These are phyloP conservation scores for Rhinogobius similis DNA, from an alignment of 2,113 vertebrate species.

Conservation along the genomic window DNA sequence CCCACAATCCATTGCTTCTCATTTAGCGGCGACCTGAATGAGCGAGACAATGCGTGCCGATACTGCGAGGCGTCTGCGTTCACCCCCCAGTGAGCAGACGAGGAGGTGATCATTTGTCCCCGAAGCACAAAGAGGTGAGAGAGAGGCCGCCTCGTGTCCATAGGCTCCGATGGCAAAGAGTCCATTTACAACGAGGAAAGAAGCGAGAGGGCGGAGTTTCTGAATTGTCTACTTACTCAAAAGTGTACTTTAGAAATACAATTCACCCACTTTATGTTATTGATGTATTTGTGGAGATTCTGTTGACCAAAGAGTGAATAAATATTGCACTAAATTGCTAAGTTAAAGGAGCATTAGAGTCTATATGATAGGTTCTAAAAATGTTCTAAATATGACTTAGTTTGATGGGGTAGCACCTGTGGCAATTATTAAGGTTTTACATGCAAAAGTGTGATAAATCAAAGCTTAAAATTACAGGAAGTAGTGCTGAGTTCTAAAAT, in stretches of 20 bases:
- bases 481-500: too few relatives aligned
- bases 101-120: slow-evolving; percentile 60
- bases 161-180: slow-evolving; percentile 37
- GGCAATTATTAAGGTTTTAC: too few relatives aligned
- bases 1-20: slow-evolving; percentile 47
- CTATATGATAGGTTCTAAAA: too few relatives aligned
- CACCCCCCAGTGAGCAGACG: slow-evolving; percentile 37
- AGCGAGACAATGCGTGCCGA: slow-evolving; percentile 64
- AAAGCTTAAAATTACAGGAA: too few relatives aligned
- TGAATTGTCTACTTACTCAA: neutral
- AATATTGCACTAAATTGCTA: too few relatives aligned
- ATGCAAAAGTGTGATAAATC: too few relatives aligned
- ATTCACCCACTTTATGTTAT: too few relatives aligned
- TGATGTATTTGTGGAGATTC: too few relatives aligned
- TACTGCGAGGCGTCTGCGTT: slow-evolving; percentile 42
- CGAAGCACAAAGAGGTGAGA: slow-evolving; percentile 51
- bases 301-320: too few relatives aligned
- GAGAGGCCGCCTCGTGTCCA: slow-evolving; percentile 58
- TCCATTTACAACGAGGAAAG: slow-evolving; percentile 49
- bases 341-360: too few relatives aligned
- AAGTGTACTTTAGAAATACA: neutral
- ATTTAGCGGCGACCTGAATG: slow-evolving; percentile 43
- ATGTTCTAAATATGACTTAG: too few relatives aligned
- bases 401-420: too few relatives aligned
- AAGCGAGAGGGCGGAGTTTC: neutral